Evolutionary conservation across 2,888 invertebrate genomes (phyloP), one percentile per base, ranked within the genome.

Genomic region (Heliconius aoede): DNA sequence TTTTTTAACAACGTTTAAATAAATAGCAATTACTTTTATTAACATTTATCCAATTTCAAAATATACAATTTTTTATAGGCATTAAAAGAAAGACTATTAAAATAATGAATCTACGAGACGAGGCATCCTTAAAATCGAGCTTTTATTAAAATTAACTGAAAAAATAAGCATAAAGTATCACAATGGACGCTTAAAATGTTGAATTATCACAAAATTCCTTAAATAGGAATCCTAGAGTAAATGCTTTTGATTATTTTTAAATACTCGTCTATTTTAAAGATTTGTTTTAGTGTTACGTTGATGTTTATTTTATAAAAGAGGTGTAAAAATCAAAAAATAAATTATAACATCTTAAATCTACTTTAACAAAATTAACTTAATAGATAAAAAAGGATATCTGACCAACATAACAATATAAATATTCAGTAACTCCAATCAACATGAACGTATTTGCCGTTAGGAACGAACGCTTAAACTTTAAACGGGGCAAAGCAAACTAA

Each of bases 401-500:
- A 21, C 21, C 21, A 46, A 8, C 8, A 30, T 13, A 69, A 55
- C n/a, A 69, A 55, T 24, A 9, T 55, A 55, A 69, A 69, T 55
- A n/a, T 51, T 68, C 51, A 68, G 51, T 65, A 65, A 51, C 51
- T 68, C 15, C 24, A n/a, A 61, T 74, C n/a, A 69, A 74, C 69
- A 74, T 61, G 68, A 61, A 68, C 46, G 46, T 61, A 61, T 36
- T 78, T 65, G 76, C 76, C 64, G 64, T 73, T 64, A 60, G 28
- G 30, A 78, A 71, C 69, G 60, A 62, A 55, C 69, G 21, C 64
- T 36, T 46, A 24, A 73, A 71, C 51, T 69, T 74, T 71, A 73
- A 76, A 73, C 76, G 64, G 68, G 65, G 62, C 67, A 77, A 55
- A 40, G 58, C 72, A 77, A 77, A 72, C 77, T 73, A 62, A 78